Evolutionary conservation across 2,113 vertebrate genomes (phyloP).

Genomic region (Rhea pennata): DNA sequence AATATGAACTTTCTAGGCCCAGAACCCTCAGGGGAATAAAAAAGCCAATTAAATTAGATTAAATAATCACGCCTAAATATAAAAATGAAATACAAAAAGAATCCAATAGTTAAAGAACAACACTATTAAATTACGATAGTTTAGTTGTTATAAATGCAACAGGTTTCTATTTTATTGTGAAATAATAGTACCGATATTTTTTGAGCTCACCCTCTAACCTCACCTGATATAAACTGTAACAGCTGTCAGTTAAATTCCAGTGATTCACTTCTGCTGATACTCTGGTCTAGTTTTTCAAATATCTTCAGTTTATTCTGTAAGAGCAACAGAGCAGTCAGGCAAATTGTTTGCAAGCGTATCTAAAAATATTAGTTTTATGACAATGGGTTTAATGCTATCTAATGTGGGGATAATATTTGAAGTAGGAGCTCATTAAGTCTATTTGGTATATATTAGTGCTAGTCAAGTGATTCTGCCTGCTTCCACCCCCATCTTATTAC

Average conservation of each 20-base stretch:
- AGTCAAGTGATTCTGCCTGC: not conserved
- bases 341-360: not conserved
- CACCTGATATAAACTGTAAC: not conserved
- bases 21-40: constrained; percentile 73
- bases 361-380: constrained; percentile 26
- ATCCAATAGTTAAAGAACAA: constrained; percentile 74
- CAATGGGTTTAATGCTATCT: constrained; percentile 14
- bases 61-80: constrained; percentile 78
- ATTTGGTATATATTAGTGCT: constrained; percentile 20
- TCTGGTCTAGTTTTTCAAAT: not conserved
- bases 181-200: not conserved
- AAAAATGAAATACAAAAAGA: constrained; percentile 55
- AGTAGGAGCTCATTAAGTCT: not conserved
- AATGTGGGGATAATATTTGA: constrained; percentile 17
- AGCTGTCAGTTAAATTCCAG: not conserved
- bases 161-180: constrained; percentile 46
- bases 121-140: constrained; percentile 63
- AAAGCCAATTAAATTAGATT: constrained; percentile 82
- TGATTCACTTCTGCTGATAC: not conserved
- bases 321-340: not conserved
- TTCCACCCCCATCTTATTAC: not conserved
- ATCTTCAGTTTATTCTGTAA: not conserved
- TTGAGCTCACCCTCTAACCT: not conserved
- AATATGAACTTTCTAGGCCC: constrained; percentile 75
- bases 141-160: constrained; percentile 48